Conservation (phyloP, 2,888 invertebrate genomes). For the Scaptomyza caliginosa region DNA sequence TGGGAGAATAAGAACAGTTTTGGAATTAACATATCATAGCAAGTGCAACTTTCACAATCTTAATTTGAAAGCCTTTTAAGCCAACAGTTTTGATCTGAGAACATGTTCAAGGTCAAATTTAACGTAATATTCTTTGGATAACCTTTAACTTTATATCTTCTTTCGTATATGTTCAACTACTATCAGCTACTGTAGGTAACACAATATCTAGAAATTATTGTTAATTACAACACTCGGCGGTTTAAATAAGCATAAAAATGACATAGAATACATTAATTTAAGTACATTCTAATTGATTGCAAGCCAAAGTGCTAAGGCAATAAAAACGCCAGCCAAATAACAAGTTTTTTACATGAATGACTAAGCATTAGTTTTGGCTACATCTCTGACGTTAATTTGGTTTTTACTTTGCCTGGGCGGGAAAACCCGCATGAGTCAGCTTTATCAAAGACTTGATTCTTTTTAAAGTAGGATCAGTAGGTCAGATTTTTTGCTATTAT, state of each 20-base stretch:
- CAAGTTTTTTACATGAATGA: conserved; percentile 16
- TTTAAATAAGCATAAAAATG: conserved; percentile 29
- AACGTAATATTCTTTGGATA: not conserved
- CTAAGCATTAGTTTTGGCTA: not conserved
- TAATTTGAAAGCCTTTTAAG: not conserved
- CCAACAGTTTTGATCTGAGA: not conserved
- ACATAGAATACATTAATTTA: conserved; percentile 17
- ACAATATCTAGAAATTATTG: too few species aligned
- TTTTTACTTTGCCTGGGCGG: conserved; percentile 11
- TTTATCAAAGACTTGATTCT: not conserved
- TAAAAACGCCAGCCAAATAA: conserved; percentile 20
- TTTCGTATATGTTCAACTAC: not conserved
- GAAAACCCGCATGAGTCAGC: conserved; percentile 35
- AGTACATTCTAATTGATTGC: conserved; percentile 18
- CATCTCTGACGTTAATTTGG: conserved; percentile 5
- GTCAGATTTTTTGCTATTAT: not conserved
- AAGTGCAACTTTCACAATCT: conserved; percentile 1
- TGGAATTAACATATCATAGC: conserved; percentile 2
- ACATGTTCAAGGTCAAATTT: conserved; percentile 5
- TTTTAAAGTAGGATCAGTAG: not conserved
- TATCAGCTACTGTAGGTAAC: not conserved
- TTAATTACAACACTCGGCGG: too few species aligned
- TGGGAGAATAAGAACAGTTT: conserved; percentile 5
- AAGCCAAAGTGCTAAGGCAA: not conserved
- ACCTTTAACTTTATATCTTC: not conserved